These are phyloP conservation scores for Mystacides longicornis DNA, from an alignment of 2,888 invertebrate species.

Conservation along the genomic window DNA sequence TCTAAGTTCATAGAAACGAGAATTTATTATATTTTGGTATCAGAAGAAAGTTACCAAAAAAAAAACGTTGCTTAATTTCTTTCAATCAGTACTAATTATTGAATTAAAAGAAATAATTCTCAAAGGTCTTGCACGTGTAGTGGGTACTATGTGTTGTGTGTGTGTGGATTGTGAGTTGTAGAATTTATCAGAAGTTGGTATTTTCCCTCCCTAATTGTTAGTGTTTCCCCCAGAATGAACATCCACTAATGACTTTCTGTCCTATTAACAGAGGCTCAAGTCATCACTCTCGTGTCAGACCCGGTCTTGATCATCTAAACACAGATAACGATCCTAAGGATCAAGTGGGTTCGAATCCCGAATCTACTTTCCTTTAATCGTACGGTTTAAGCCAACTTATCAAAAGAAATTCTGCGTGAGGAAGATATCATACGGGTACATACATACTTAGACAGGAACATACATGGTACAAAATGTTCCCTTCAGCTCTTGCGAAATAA, in stretches of 20 bases:
- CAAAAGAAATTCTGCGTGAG: not conserved
- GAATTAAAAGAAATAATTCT: no score
- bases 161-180: no score
- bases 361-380: not conserved
- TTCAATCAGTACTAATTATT: no score
- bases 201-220: conserved; percentile 10
- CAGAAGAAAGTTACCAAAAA: no score
- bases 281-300: conserved; percentile 22
- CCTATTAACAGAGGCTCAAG: conserved; percentile 25
- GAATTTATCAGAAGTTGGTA: not conserved
- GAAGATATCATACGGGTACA: not conserved
- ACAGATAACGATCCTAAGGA: conserved; percentile 14
- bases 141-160: not conserved
- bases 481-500: no score
- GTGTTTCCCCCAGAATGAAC: conserved; percentile 7
- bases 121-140: no score
- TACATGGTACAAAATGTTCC: not conserved
- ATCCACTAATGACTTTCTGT: conserved; percentile 25
- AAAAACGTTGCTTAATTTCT: no score
- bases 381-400: conserved; percentile 4
- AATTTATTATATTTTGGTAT: no score
- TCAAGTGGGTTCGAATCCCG: conserved; percentile 14
- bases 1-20: no score
- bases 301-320: conserved; percentile 14
- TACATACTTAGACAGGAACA: not conserved